A percentile compares a stretch with the other conserved stretches of the same genome.
These are phyloP conservation scores for Pollenia labialis DNA, from an alignment of 2,888 invertebrate species.

Conservation along the genomic window DNA sequence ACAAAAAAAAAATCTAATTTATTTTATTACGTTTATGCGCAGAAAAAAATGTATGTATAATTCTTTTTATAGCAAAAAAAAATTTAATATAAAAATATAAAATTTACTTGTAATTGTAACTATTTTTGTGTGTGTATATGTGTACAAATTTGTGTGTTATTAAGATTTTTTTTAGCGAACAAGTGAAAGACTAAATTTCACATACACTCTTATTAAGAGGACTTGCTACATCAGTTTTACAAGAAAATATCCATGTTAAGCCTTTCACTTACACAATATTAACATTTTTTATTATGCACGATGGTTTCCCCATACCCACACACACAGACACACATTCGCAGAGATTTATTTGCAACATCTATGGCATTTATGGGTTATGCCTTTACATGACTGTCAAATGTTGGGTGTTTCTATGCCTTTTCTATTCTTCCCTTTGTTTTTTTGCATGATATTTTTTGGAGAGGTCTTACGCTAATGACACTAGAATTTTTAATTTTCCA, in stretches of 20 bases:
- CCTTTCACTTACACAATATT: constrained; percentile 53
- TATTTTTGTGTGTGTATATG: background rate
- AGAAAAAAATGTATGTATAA: background rate
- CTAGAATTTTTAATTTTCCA: constrained; percentile 71
- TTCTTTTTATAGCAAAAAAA: too few relatives aligned
- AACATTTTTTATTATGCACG: constrained; percentile 56
- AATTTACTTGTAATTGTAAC: background rate
- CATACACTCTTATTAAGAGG: constrained; percentile 43
- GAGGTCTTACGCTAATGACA: constrained; percentile 69
- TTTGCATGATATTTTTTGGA: constrained; percentile 47
- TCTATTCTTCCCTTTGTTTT: constrained; percentile 24
- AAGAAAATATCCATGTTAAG: constrained; percentile 65
- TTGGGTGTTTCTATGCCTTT: constrained; percentile 38
- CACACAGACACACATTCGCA: background rate
- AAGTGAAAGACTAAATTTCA: constrained; percentile 45
- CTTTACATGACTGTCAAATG: constrained; percentile 40
- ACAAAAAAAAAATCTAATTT: background rate
- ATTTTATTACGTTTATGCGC: background rate
- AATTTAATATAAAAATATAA: background rate
- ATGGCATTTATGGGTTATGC: constrained; percentile 39
- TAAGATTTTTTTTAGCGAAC: constrained; percentile 26
- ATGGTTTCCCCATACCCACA: constrained; percentile 1
- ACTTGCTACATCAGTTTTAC: constrained; percentile 57
- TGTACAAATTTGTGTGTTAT: background rate
- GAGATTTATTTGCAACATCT: background rate